Evolutionary conservation across 37 sponge, comb jelly and placozoan species (phyloP), one percentile per base, ranked within the genome.

Genomic region (Cladorhizidae sp.): DNA sequence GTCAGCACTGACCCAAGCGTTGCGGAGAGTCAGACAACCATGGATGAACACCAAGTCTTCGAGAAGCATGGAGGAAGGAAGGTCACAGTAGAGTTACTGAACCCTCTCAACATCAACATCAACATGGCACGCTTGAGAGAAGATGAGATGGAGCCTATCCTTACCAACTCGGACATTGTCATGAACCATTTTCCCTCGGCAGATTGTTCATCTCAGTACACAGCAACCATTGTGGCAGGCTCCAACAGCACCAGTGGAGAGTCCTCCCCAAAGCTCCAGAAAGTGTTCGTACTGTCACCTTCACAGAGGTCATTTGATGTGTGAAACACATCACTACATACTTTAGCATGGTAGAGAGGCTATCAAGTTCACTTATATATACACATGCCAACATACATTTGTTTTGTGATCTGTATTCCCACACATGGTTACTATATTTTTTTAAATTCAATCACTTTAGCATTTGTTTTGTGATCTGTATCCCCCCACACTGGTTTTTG

Each of bases 111-210:
- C 1, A 21, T 11, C 28, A 3, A 11, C 22, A 21, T 39, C 18
- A 67, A 71, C n/a, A 40, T 49, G 35, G 39, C 63, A n/a, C 37
- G 61, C 36, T 35, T 56, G 20, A 76, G 51, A 57, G 76, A 83
- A 33, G 31, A 67, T 26, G 83, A 83, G 51, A 49, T 45, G 31
- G 85, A 84, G 14, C 67, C 85, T 22, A 32, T 75, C 18, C 42
- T 70, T 22, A 86, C 87, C 3, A 70, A 67, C 42, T 51, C 62
- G 40, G 56, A 57, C 41, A 37, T 31, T 26, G 70, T 20, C 38
- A 56, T 64, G 40, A 42, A 56, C 25, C 80, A 79, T 29, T 86
- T 86, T 71, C 88, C 88, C 9, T 87, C 88, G 0, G 88, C 88
- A 22, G 88, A 87, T 29, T 87, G 88, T 43, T 80, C 87, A 5